phyloP scores from a whole-genome alignment of 2,113 vertebrate species.

The Chaetodon trifascialis region DNA sequence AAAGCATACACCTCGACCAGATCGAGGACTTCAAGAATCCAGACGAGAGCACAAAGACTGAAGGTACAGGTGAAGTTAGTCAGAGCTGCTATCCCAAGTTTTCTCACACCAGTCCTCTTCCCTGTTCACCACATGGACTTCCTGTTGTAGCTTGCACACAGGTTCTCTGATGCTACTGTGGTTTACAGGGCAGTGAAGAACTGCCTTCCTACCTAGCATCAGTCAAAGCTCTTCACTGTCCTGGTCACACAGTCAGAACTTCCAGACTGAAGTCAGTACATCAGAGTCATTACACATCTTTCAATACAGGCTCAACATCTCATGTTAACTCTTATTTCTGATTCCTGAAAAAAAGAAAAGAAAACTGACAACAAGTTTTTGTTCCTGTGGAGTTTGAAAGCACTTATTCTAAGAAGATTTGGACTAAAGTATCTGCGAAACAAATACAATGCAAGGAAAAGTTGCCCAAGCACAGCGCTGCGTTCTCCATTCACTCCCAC shows the following conservation, averaged over 20 bases:
- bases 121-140: background rate
- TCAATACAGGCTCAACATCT: background rate
- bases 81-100: no score
- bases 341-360: background rate
- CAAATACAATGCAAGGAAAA: background rate
- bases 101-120: no score
- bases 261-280: background rate
- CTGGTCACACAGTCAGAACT: background rate
- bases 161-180: no score
- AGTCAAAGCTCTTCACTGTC: background rate
- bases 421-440: background rate
- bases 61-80: constrained; percentile 59
- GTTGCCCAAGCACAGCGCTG: background rate
- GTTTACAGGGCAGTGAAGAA: no score
- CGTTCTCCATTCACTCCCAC: no score
- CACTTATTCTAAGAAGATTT: background rate
- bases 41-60: constrained; percentile 22
- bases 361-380: background rate
- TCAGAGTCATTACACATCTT: background rate
- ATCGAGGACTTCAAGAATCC: constrained; percentile 9
- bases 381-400: background rate
- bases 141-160: no score
- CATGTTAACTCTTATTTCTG: background rate
- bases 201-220: background rate
- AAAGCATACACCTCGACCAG: constrained; percentile 20